phyloP scores from a whole-genome alignment of 2,113 vertebrate genomes.

The Archilochus colubris region DNA sequence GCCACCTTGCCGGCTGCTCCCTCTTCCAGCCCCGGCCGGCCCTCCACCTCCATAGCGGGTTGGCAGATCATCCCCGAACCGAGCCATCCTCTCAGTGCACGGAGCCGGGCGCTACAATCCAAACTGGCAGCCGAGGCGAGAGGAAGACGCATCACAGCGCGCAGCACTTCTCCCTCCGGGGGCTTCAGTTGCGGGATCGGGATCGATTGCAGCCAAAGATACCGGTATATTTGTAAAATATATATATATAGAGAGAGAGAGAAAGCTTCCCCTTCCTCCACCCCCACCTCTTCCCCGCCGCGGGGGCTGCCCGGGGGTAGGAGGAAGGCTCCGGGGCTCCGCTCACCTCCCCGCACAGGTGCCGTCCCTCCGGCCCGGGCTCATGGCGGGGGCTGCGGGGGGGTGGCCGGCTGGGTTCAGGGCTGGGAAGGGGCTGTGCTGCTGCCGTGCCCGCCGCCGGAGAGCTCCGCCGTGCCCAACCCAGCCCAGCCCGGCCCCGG shows the following conservation, averaged over 20 bases:
- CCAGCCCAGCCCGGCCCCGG: neutral
- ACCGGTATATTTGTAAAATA: neutral
- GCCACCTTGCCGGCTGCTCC: conserved; percentile 83
- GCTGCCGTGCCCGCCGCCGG: conserved; percentile 8
- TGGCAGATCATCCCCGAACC: conserved; percentile 91
- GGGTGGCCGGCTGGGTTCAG: neutral
- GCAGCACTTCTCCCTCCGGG: conserved; percentile 50
- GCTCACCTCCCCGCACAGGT: conserved; percentile 57
- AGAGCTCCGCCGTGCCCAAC: conserved; percentile 1
- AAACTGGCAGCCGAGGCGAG: conserved; percentile 77
- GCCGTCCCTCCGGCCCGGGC: neutral
- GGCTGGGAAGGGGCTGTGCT: neutral
- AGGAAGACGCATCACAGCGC: conserved; percentile 88
- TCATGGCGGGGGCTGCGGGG: conserved; percentile 8
- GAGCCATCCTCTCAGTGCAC: conserved; percentile 86
- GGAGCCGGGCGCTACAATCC: conserved; percentile 78
- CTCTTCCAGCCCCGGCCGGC: conserved; percentile 79
- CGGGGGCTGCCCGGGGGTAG: conserved; percentile 1
- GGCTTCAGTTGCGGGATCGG: conserved; percentile 42
- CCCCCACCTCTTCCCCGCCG: neutral
- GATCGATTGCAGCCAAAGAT: neutral
- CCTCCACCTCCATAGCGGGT: conserved; percentile 86
- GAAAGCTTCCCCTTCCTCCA: neutral
- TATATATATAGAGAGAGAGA: too few relatives aligned
- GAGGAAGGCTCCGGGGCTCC: neutral